Evolutionary conservation across 2,888 invertebrate species (phyloP).

Genomic region (Pyrgus malvae): DNA sequence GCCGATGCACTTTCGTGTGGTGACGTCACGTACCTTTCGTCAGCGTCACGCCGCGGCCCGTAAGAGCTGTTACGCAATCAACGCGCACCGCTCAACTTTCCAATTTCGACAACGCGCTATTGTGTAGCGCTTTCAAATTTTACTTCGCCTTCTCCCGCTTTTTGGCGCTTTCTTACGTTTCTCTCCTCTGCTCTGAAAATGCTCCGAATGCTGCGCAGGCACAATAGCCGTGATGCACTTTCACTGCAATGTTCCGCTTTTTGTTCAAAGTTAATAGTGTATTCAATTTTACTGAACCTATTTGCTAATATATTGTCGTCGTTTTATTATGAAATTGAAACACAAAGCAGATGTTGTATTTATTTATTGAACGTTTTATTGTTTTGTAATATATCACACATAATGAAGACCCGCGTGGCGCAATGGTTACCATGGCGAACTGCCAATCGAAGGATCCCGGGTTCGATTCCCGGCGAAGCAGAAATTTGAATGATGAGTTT

Average conservation of each 20-base stretch:
- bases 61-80: conserved; percentile 77
- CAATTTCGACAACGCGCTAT: conserved; percentile 82
- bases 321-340: conserved; percentile 2
- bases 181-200: conserved; percentile 76
- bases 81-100: conserved; percentile 78
- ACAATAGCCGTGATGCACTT: conserved; percentile 68
- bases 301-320: background rate
- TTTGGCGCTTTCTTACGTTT: conserved; percentile 75
- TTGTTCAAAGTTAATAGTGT: conserved; percentile 20
- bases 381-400: too few species aligned
- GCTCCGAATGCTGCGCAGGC: conserved; percentile 66
- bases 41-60: conserved; percentile 73
- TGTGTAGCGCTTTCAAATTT: conserved; percentile 82
- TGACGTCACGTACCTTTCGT: conserved; percentile 79
- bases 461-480: too few species aligned
- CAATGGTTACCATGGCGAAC: too few species aligned
- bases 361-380: too few species aligned
- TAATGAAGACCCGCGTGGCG: too few species aligned
- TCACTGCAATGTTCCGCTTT: conserved; percentile 53
- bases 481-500: too few species aligned
- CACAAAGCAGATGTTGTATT: too few species aligned
- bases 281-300: conserved; percentile 14
- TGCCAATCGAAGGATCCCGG: too few species aligned
- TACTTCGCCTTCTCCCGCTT: conserved; percentile 70
- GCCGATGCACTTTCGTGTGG: conserved; percentile 79